phyloP scores from a whole-genome alignment of 37 sponge, comb jelly and placozoan genomes.

The Beroe forskalii region DNA sequence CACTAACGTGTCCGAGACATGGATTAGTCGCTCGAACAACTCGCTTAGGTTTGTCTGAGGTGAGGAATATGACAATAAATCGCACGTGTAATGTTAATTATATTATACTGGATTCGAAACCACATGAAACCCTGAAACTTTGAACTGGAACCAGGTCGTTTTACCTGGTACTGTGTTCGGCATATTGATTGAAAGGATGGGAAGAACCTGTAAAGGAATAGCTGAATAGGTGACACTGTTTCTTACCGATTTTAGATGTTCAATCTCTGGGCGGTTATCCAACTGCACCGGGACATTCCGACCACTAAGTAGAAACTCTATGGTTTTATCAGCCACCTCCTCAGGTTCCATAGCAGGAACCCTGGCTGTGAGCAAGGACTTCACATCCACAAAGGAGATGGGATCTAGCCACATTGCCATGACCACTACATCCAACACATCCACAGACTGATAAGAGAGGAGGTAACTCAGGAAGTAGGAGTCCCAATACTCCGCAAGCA shows the following conservation, averaged over 20 bases:
- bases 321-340: constrained; percentile 17
- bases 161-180: too few relatives aligned
- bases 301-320: neutral
- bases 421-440: constrained; percentile 35
- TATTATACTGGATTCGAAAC: too few relatives aligned
- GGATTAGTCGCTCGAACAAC: neutral
- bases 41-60: neutral
- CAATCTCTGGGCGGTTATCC: too few relatives aligned
- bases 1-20: neutral
- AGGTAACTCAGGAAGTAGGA: constrained; percentile 36
- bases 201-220: too few relatives aligned
- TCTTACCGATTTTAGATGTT: too few relatives aligned
- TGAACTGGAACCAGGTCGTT: too few relatives aligned
- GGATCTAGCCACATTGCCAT: constrained; percentile 13
- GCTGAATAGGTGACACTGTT: too few relatives aligned
- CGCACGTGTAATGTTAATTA: too few relatives aligned
- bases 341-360: neutral
- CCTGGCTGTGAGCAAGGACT: neutral
- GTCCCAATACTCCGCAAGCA: neutral
- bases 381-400: neutral
- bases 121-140: too few relatives aligned
- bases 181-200: too few relatives aligned
- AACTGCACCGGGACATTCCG: neutral
- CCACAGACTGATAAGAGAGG: neutral
- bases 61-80: too few relatives aligned